Percentiles rank a stretch among this genome's conserved stretches.
These are phyloP conservation scores for Platichthys flesus DNA, from an alignment of 2,113 vertebrate species.

Conservation along the genomic window DNA sequence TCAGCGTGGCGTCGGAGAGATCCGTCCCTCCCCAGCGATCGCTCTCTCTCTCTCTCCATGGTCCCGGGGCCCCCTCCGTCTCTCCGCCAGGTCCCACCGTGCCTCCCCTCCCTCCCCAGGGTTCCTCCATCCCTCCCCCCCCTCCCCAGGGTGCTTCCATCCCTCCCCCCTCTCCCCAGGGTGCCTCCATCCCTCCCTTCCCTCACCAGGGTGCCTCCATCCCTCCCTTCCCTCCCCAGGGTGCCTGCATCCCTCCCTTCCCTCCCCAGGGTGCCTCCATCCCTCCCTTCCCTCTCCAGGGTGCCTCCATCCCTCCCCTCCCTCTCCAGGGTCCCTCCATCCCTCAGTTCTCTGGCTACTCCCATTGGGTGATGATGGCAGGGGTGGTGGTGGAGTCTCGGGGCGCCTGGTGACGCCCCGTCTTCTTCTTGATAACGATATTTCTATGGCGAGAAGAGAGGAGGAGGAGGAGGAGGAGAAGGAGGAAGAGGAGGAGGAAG, in stretches of 20 bases:
- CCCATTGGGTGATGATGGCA: constrained; percentile 74
- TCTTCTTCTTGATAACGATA: constrained; percentile 79
- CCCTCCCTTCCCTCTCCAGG: constrained; percentile 42
- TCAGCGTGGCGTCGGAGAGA: constrained; percentile 72
- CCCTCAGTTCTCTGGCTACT: constrained; percentile 63
- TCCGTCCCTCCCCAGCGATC: constrained; percentile 62
- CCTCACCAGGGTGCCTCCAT: constrained; percentile 57
- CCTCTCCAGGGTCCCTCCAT: constrained; percentile 55
- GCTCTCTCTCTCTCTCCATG: constrained; percentile 55
- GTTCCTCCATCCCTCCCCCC: neutral
- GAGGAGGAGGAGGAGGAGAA: neutral
- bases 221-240: constrained; percentile 22
- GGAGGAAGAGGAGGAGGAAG: neutral
- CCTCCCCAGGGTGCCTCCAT: constrained; percentile 40
- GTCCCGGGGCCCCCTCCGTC: neutral
- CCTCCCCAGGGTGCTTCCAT: no score
- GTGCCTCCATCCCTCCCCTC: constrained; percentile 8
- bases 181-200: constrained; percentile 9
- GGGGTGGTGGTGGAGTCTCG: constrained; percentile 72
- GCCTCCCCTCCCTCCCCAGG: neutral
- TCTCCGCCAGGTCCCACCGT: constrained; percentile 36
- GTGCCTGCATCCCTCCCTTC: constrained; percentile 1
- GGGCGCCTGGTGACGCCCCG: constrained; percentile 71
- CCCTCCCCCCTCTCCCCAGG: neutral
- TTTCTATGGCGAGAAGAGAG: constrained; percentile 56